phyloP scores from a whole-genome alignment of 2,888 invertebrate genomes.

The Odontocerum albicorne region DNA sequence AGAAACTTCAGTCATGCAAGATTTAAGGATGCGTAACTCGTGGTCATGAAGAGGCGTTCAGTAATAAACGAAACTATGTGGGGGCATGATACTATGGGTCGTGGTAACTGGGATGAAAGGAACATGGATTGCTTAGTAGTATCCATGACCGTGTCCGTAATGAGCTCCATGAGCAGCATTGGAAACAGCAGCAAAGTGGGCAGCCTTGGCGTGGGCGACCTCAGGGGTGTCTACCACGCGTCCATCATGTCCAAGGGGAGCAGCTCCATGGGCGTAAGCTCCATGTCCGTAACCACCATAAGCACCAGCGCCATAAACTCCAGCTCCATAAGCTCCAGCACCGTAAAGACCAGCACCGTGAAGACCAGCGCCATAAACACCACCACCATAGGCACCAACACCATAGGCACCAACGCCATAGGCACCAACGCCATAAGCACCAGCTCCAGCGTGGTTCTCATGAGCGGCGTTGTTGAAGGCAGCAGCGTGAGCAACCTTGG shows the following conservation, averaged over 20 bases:
- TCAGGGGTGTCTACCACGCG: slow-evolving; percentile 62
- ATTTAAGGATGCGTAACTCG: no score
- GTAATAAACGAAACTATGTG: no score
- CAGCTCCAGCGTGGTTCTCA: slow-evolving; percentile 37
- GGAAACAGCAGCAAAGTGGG: slow-evolving; percentile 55
- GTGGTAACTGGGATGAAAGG: no score
- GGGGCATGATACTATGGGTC: no score
- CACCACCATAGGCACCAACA: no score
- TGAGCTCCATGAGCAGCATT: slow-evolving; percentile 8
- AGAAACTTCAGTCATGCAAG: no score
- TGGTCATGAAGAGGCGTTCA: no score
- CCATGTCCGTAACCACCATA: slow-evolving; percentile 14
- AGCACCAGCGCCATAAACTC: neutral
- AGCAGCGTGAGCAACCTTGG: slow-evolving; percentile 57
- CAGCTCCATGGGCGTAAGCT: slow-evolving; percentile 21
- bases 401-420: no score
- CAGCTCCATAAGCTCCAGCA: neutral
- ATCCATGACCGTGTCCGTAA: slow-evolving; percentile 51
- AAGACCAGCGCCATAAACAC: slow-evolving; percentile 8
- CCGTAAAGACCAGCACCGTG: no score
- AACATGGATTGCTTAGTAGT: no score
- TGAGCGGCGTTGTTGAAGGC: slow-evolving; percentile 62
- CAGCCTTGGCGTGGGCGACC: slow-evolving; percentile 62
- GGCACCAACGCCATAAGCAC: no score
- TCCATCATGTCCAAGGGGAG: slow-evolving; percentile 28